These are phyloP conservation scores for Philotrypesis tridentata DNA, from an alignment of 1,140 invertebrate genomes.

Conservation along the genomic window DNA sequence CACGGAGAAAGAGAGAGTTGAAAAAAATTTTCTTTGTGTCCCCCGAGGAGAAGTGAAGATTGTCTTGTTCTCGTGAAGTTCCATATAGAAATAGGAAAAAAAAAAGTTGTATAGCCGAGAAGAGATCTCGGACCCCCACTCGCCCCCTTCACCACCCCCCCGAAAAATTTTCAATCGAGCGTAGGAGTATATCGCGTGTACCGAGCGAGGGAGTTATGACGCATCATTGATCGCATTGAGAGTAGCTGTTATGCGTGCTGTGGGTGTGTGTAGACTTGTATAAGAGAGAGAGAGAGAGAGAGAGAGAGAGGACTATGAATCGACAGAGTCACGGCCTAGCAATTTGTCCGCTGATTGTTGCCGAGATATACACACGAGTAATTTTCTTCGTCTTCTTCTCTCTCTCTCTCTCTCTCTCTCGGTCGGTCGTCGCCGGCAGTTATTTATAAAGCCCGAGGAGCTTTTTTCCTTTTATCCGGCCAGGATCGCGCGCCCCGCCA, in stretches of 20 bases:
- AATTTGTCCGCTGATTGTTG: slow-evolving; percentile 45
- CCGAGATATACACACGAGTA: slow-evolving; percentile 31
- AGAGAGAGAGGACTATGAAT: slow-evolving; percentile 17
- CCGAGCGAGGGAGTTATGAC: slow-evolving; percentile 35
- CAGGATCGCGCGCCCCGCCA: no score
- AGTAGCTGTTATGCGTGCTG: slow-evolving; percentile 24
- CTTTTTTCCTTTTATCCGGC: neutral
- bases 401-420: slow-evolving; percentile 8
- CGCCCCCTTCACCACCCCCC: no score
- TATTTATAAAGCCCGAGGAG: neutral
- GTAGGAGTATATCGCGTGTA: neutral
- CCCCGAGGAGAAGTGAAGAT: neutral
- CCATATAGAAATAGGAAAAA: no score
- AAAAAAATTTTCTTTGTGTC: slow-evolving; percentile 9
- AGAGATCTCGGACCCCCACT: no score
- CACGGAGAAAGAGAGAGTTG: neutral
- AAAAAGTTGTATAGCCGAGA: no score
- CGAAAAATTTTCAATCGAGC: slow-evolving; percentile 17
- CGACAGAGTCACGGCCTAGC: slow-evolving; percentile 44
- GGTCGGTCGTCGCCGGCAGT: neutral
- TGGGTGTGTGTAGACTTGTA: slow-evolving; percentile 23
- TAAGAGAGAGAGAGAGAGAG: no score
- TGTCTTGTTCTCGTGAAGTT: no score
- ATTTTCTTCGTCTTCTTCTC: slow-evolving; percentile 45
- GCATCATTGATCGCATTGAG: slow-evolving; percentile 44